Evolutionary conservation across 2,113 vertebrate species (phyloP).

Genomic region (Zootoca vivipara): DNA sequence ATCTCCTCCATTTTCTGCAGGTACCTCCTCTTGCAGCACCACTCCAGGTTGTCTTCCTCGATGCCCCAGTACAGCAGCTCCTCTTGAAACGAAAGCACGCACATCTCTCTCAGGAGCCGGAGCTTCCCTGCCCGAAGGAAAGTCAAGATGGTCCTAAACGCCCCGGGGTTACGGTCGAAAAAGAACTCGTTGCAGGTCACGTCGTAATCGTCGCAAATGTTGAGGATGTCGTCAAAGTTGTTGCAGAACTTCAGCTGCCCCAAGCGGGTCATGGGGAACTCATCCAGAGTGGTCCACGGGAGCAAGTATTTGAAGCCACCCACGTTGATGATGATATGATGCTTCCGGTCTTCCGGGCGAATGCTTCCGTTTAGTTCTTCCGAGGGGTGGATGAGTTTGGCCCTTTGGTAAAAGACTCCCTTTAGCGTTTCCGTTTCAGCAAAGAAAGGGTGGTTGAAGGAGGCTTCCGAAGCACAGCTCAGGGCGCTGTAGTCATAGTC

Average conservation of each 20-base stretch:
- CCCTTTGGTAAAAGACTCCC: slow-evolving; percentile 92
- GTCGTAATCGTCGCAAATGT: slow-evolving; percentile 94
- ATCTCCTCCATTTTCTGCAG: slow-evolving; percentile 94
- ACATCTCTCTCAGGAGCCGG: slow-evolving; percentile 91
- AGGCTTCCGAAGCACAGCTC: slow-evolving; percentile 91
- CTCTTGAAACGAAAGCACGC: slow-evolving; percentile 94
- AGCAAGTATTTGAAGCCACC: slow-evolving; percentile 94
- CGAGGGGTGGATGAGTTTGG: slow-evolving; percentile 78
- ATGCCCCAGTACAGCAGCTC: slow-evolving; percentile 98
- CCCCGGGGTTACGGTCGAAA: slow-evolving; percentile 95
- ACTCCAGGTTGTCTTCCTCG: slow-evolving; percentile 91
- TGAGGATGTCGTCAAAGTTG: slow-evolving; percentile 95
- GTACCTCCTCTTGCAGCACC: slow-evolving; percentile 92
- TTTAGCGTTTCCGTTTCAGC: slow-evolving; percentile 86
- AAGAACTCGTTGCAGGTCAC: slow-evolving; percentile 95
- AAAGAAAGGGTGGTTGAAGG: slow-evolving; percentile 83
- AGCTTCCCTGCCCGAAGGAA: slow-evolving; percentile 94
- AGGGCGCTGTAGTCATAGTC: slow-evolving; percentile 97
- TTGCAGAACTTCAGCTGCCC: slow-evolving; percentile 92
- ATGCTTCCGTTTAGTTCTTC: slow-evolving; percentile 61
- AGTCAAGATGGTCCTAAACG: slow-evolving; percentile 94
- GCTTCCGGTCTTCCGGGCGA: slow-evolving; percentile 79
- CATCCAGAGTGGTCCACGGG: slow-evolving; percentile 95
- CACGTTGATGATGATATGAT: slow-evolving; percentile 94
- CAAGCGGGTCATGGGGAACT: slow-evolving; percentile 92